Conservation (phyloP, 2,888 invertebrate genomes). For the Liodrosophila aerea region DNA sequence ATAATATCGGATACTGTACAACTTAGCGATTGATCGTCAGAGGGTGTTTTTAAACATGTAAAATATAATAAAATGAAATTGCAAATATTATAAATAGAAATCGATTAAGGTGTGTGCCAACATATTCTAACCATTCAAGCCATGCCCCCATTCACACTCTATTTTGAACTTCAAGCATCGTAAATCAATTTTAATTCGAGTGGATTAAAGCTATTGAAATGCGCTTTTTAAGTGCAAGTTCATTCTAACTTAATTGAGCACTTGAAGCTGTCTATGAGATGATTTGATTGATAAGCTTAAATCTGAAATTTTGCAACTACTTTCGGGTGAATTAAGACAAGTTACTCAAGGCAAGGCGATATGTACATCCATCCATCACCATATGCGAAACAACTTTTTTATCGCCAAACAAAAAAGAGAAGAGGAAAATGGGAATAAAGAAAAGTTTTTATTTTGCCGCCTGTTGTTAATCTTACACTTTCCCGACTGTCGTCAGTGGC, state of each 20-base stretch:
- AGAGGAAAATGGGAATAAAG: not conserved
- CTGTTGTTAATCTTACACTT: conserved; percentile 34
- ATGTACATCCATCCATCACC: conserved; percentile 20
- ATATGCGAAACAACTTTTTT: conserved; percentile 35
- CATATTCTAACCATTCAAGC: too few relatives aligned
- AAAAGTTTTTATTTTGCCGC: conserved; percentile 15
- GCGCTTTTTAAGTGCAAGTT: not conserved
- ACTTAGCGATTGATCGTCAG: too few relatives aligned
- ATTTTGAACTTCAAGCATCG: too few relatives aligned
- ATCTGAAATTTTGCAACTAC: not conserved
- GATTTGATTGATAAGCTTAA: conserved; percentile 31
- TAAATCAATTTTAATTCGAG: too few relatives aligned
- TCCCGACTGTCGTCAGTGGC: conserved; percentile 47
- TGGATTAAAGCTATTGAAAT: too few relatives aligned
- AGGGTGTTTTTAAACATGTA: too few relatives aligned
- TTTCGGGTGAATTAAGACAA: not conserved
- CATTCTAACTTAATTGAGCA: conserved; percentile 5
- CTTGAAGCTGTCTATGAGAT: conserved; percentile 42
- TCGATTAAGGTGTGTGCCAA: too few relatives aligned
- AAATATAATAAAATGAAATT: too few relatives aligned
- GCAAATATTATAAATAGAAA: too few relatives aligned
- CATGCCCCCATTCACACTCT: too few relatives aligned
- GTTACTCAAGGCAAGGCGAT: not conserved
- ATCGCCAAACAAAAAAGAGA: conserved; percentile 18
- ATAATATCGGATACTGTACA: too few relatives aligned